Conservation (phyloP, 2,888 invertebrate genomes). For the Endomychus coccineus region DNA sequence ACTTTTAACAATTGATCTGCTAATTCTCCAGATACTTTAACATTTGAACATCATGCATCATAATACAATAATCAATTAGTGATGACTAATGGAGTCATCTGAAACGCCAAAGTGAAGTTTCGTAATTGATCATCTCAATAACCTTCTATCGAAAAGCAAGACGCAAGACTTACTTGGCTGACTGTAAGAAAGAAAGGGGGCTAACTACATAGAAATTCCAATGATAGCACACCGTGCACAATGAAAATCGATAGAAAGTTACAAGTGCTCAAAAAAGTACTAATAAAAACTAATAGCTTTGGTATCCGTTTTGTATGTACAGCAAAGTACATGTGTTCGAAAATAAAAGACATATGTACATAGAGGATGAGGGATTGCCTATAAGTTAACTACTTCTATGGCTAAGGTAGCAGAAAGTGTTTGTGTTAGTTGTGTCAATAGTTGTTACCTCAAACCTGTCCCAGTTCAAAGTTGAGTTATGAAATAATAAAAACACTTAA, state of each 20-base stretch:
- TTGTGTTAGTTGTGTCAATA: slow-evolving; percentile 25
- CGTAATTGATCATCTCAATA: too few species aligned
- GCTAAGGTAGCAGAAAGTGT: slow-evolving; percentile 15
- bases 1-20: too few species aligned
- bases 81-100: too few species aligned
- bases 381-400: slow-evolving; percentile 10
- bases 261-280: slow-evolving; percentile 33
- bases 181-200: slow-evolving; percentile 25
- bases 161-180: slow-evolving; percentile 28
- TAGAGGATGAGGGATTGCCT: slow-evolving; percentile 4
- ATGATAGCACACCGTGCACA: slow-evolving; percentile 30
- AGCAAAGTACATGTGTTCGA: slow-evolving; percentile 19
- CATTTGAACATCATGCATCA: too few species aligned
- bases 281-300: slow-evolving; percentile 18
- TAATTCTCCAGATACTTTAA: too few species aligned
- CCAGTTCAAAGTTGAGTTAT: neutral
- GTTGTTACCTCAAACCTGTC: slow-evolving; percentile 19
- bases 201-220: slow-evolving; percentile 32
- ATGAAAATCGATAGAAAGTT: slow-evolving; percentile 37
- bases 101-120: too few species aligned
- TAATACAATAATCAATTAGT: too few species aligned
- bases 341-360: slow-evolving; percentile 4
- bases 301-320: slow-evolving; percentile 29
- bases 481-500: too few species aligned
- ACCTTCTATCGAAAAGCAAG: slow-evolving; percentile 39